A percentile compares a stretch with the other conserved stretches of the same genome.
These are phyloP conservation scores for Trichonephila clavata DNA, from an alignment of 1,140 invertebrate species.

Conservation along the genomic window DNA sequence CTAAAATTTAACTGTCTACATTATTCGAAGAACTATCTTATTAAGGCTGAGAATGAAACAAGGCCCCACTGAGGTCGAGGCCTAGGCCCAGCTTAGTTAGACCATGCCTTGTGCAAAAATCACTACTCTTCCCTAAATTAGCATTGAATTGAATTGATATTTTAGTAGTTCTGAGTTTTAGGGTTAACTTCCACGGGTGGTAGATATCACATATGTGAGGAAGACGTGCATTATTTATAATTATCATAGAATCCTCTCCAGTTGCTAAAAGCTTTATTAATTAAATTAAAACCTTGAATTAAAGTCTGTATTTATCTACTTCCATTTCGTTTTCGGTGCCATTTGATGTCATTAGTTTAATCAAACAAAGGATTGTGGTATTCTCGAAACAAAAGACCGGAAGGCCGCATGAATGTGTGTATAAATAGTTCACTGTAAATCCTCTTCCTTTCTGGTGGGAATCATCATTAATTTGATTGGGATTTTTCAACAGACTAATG, in stretches of 20 bases:
- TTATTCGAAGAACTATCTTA: too few relatives aligned
- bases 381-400: neutral
- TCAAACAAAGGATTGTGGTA: neutral
- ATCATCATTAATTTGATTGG: neutral
- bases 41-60: too few relatives aligned
- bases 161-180: too few relatives aligned
- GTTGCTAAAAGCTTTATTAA: conserved; percentile 11
- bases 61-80: too few relatives aligned
- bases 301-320: neutral
- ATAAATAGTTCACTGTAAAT: neutral
- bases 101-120: too few relatives aligned
- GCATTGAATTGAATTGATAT: too few relatives aligned
- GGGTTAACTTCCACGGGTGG: too few relatives aligned
- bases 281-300: neutral
- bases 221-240: too few relatives aligned
- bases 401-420: neutral
- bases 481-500: neutral
- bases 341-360: conserved; percentile 47
- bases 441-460: neutral
- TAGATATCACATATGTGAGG: too few relatives aligned
- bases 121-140: too few relatives aligned
- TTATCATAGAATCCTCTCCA: neutral
- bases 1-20: too few relatives aligned
- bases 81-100: too few relatives aligned
- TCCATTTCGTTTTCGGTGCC: neutral